These are phyloP conservation scores for Gonatopus flavifemur DNA, from an alignment of 1,140 invertebrate genomes.

Conservation along the genomic window DNA sequence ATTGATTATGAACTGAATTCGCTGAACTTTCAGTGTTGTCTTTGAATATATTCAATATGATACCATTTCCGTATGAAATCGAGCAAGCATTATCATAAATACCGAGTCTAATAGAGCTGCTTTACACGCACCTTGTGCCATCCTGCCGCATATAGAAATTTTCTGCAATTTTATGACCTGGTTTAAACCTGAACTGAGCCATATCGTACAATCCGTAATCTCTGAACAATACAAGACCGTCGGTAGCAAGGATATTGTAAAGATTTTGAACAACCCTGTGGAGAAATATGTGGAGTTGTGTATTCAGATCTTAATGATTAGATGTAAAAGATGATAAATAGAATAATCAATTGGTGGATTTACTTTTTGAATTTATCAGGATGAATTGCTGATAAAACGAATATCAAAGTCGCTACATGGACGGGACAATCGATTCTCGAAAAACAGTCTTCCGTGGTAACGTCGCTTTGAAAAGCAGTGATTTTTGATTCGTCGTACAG, in stretches of 20 bases:
- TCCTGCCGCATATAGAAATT: slow-evolving; percentile 97
- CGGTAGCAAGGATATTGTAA: slow-evolving; percentile 71
- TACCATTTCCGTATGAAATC: too few species aligned
- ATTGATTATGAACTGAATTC: too few species aligned
- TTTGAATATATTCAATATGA: too few species aligned
- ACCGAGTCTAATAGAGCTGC: too few species aligned
- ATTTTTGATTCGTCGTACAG: slow-evolving; percentile 68
- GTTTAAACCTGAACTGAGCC: slow-evolving; percentile 91
- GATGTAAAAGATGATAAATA: too few species aligned
- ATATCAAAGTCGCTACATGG: slow-evolving; percentile 72
- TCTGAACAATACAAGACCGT: slow-evolving; percentile 85
- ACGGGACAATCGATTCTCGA: slow-evolving; percentile 62
- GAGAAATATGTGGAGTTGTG: slow-evolving; percentile 4
- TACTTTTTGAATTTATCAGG: slow-evolving; percentile 72
- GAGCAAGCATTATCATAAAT: too few species aligned
- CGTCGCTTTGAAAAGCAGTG: slow-evolving; percentile 75
- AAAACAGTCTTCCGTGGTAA: slow-evolving; percentile 67
- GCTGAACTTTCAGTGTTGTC: too few species aligned
- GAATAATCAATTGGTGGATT: not conserved
- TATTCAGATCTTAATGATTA: too few species aligned
- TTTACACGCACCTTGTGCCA: slow-evolving; percentile 80
- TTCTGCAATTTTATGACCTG: slow-evolving; percentile 89
- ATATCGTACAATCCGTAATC: slow-evolving; percentile 99
- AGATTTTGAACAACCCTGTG: slow-evolving; percentile 71
- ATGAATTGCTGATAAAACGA: slow-evolving; percentile 79